Base-by-base conservation (phyloP, 2,113 vertebrate species). In the Anolis sagrei region DNA sequence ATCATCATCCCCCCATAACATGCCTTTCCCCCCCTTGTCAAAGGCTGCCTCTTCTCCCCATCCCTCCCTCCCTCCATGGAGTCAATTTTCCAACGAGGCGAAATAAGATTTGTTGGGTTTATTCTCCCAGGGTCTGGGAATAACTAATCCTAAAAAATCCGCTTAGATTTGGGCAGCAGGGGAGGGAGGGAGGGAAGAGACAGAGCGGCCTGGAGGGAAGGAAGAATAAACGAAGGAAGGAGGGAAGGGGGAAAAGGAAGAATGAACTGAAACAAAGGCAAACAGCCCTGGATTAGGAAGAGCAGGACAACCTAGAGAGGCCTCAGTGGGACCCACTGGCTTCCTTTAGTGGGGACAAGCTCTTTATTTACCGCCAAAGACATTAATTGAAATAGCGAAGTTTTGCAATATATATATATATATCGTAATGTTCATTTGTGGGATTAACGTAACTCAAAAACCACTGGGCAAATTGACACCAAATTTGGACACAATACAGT, bases 121-220 rank as follows among this genome's bases (percentile, higher is more conserved):
- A 79, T 79, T 85, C 66, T 72, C 83, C 76, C 66, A 58, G 48
- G 66, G 34, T 85, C 49, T 79, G 83, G 83, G 83, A 85, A 85
- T 85, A 79, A 85, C 76, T 85, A 85, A 85, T 85, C 83, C 76
- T 85, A 44, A 85, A 85, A 78, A 85, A 85, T 85, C 83, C 66
- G 18, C 76, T 85, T 85, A 79, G 83, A 72, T 79, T 85, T 79
- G 66, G 82, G 58, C 73, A 64, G 58, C 73, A 64, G 44, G 32
- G 51, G 58, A 68, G 51, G 68, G 58, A n/a, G 25, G 14, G 32
- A 34, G 16, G 48, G 29, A 51, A 69, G 58, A 68, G 51, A 74
- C 69, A 83, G 48, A 82, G 34, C 9, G 10, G 27, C 7, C 64
- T n/a, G 58, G 49, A 70, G 36, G 68, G 66, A 3, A 34, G 39